Percentiles rank a stretch among this genome's conserved stretches.
Evolutionary conservation across 2,888 invertebrate species (phyloP).

Genomic region (Rhaphigaster nebulosa): DNA sequence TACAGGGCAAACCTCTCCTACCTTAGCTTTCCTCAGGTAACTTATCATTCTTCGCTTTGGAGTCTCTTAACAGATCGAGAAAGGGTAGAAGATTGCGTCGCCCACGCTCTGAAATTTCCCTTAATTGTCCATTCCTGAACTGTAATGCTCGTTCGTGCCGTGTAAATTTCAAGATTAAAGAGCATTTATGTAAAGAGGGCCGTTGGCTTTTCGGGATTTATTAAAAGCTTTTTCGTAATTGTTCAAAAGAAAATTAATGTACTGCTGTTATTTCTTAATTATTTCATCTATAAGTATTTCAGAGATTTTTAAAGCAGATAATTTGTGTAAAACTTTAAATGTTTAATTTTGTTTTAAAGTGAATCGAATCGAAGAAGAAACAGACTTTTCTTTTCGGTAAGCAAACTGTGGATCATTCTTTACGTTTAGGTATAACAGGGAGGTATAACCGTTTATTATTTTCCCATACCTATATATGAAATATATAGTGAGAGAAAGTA

Average conservation of each 20-base stretch:
- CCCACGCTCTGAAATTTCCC: neutral
- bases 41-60: neutral
- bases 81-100: neutral
- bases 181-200: neutral
- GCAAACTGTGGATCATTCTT: too few relatives aligned
- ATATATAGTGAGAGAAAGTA: too few relatives aligned
- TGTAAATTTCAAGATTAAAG: neutral
- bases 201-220: neutral
- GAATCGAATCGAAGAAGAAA: too few relatives aligned
- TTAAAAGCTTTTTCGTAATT: neutral
- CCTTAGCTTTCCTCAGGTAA: neutral
- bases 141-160: neutral
- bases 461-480: too few relatives aligned
- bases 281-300: neutral
- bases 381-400: too few relatives aligned
- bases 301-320: too few relatives aligned
- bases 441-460: too few relatives aligned
- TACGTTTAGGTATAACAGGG: too few relatives aligned
- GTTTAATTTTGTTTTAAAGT: too few relatives aligned
- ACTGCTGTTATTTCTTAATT: neutral
- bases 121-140: neutral
- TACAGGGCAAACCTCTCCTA: neutral
- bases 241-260: neutral
- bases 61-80: neutral
- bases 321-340: too few relatives aligned